phyloP scores from a whole-genome alignment of 2,888 invertebrate species.

The Callimorpha dominula region DNA sequence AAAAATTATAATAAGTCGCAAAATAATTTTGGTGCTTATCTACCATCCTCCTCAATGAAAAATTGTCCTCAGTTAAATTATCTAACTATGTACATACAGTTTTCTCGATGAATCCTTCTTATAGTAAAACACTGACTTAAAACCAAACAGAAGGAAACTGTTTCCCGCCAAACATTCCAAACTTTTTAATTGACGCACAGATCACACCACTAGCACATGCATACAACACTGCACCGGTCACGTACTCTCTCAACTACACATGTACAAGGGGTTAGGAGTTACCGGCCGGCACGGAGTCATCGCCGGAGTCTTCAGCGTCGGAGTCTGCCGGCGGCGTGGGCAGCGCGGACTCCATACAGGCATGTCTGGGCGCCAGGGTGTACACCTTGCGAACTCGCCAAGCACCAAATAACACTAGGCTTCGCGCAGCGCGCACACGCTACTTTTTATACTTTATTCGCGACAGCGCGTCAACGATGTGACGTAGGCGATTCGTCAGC shows the following conservation, averaged over 20 bases:
- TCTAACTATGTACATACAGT: background rate
- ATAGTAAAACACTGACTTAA: slow-evolving; percentile 8
- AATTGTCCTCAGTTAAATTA: background rate
- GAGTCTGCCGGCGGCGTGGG: slow-evolving; percentile 58
- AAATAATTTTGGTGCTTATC: no score
- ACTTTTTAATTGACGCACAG: slow-evolving; percentile 24
- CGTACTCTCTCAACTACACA: background rate
- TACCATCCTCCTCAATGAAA: no score
- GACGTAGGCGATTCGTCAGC: slow-evolving; percentile 79
- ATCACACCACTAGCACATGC: slow-evolving; percentile 33
- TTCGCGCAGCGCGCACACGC: slow-evolving; percentile 64
- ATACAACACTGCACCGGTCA: slow-evolving; percentile 19
- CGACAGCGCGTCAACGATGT: slow-evolving; percentile 72
- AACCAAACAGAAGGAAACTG: background rate
- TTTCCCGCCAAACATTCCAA: slow-evolving; percentile 5
- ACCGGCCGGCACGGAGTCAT: slow-evolving; percentile 86
- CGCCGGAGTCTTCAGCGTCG: slow-evolving; percentile 64
- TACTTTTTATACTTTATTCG: slow-evolving; percentile 76
- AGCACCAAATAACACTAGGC: slow-evolving; percentile 67
- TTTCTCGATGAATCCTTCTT: slow-evolving; percentile 13
- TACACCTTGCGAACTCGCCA: slow-evolving; percentile 43
- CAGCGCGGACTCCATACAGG: slow-evolving; percentile 76
- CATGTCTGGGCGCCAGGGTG: slow-evolving; percentile 82
- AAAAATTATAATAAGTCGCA: no score
- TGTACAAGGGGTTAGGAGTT: slow-evolving; percentile 28